phyloP scores from a whole-genome alignment of 2,888 invertebrate genomes.

The Aromia moschata region DNA sequence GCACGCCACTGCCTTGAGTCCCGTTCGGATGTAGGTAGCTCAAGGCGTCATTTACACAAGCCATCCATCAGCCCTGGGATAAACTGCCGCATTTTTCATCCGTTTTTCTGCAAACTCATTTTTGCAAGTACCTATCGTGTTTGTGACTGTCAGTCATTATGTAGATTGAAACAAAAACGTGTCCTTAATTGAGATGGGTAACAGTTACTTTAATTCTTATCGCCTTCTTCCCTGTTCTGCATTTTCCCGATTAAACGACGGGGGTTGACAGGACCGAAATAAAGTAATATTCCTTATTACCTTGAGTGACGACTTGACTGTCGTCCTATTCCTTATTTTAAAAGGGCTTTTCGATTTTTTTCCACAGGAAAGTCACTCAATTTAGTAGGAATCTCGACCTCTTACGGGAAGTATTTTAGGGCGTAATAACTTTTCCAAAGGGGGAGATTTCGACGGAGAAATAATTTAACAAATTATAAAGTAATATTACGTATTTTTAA shows the following conservation, averaged over 20 bases:
- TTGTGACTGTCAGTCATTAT: constrained; percentile 42
- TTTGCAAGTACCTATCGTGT: constrained; percentile 38
- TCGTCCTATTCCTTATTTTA: background rate
- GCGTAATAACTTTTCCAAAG: constrained; percentile 30
- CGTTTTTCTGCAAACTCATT: constrained; percentile 39
- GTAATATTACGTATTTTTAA: constrained; percentile 36
- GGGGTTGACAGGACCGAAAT: too few relatives aligned
- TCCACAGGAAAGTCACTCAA: constrained; percentile 7
- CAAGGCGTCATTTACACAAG: constrained; percentile 53
- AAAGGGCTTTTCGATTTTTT: constrained; percentile 6
- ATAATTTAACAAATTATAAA: constrained; percentile 35
- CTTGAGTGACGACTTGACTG: too few relatives aligned
- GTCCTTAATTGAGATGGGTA: constrained; percentile 30
- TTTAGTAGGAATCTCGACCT: constrained; percentile 2
- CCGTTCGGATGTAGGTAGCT: constrained; percentile 31
- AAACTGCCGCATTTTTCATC: constrained; percentile 51
- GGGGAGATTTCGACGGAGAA: constrained; percentile 30
- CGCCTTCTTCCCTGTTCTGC: constrained; percentile 10
- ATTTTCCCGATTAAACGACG: too few relatives aligned
- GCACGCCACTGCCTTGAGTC: background rate
- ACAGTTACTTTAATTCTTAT: constrained; percentile 33
- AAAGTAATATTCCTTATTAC: too few relatives aligned
- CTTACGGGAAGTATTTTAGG: constrained; percentile 11
- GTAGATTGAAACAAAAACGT: constrained; percentile 42
- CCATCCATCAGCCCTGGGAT: constrained; percentile 51